Percentiles rank a stretch among this genome's conserved stretches.
These are phyloP conservation scores for Staurois parvus DNA, from an alignment of 2,797 vertebrate species.

Conservation along the genomic window DNA sequence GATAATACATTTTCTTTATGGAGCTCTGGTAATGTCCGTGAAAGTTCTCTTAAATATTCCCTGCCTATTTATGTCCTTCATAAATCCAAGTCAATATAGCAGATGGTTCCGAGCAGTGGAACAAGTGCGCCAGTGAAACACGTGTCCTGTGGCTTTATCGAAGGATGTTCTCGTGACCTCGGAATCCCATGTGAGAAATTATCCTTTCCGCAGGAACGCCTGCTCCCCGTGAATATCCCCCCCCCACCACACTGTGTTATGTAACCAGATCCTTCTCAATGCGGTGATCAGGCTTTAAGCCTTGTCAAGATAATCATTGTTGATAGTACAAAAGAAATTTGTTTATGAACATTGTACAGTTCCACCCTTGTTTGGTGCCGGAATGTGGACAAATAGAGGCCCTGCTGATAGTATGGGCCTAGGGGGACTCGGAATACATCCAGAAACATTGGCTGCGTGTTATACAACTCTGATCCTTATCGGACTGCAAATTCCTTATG, in stretches of 20 bases:
- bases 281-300: not conserved
- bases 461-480: not conserved
- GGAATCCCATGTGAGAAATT: constrained; percentile 7
- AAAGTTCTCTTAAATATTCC: too few relatives aligned
- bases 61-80: not conserved
- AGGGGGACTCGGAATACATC: not conserved
- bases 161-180: not conserved
- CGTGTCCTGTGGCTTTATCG: not conserved
- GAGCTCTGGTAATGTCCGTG: too few relatives aligned
- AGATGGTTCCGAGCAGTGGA: not conserved
- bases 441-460: not conserved
- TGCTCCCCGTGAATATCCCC: constrained; percentile 15
- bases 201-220: not conserved
- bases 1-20: too few relatives aligned
- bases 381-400: not conserved
- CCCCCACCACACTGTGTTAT: constrained; percentile 1
- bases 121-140: not conserved
- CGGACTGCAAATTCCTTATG: constrained; percentile 2
- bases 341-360: not conserved
- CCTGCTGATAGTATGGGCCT: not conserved
- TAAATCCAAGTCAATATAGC: not conserved
- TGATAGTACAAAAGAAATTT: not conserved
- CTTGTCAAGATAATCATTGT: constrained; percentile 6
- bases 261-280: constrained; percentile 13
- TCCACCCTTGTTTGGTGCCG: constrained; percentile 4